Evolutionary conservation across 2,113 vertebrate genomes (phyloP).

Genomic region (Caloenas nicobarica): DNA sequence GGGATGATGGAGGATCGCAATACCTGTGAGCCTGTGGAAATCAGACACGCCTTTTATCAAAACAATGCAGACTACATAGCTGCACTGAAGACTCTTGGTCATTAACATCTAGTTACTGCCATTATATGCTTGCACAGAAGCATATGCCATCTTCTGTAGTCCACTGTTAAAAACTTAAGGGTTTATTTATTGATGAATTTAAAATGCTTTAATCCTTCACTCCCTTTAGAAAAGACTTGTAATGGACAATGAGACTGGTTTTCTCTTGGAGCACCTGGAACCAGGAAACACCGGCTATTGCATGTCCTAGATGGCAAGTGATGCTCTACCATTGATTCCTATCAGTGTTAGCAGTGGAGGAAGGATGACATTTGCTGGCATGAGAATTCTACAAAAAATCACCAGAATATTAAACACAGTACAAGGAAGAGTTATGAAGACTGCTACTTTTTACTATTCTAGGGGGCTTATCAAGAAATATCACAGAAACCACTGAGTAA

Average conservation of each 20-base stretch:
- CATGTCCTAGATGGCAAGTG: neutral
- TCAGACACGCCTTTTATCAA: neutral
- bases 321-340: neutral
- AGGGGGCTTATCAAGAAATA: neutral
- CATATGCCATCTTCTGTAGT: neutral
- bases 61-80: neutral
- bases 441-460: neutral
- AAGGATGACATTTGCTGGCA: neutral
- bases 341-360: fast-evolving
- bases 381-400: neutral
- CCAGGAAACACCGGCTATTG: neutral
- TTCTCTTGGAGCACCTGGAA: neutral
- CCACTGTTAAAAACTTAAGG: neutral
- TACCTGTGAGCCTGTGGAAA: neutral
- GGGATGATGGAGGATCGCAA: neutral
- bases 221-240: neutral
- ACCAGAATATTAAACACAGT: neutral
- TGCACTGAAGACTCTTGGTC: neutral
- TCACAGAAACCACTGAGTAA: neutral
- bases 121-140: neutral
- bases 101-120: too few species aligned
- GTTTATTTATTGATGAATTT: neutral
- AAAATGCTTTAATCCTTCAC: neutral
- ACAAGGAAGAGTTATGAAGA: neutral
- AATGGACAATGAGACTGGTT: neutral